A percentile compares a stretch with the other conserved stretches of the same genome.
These are phyloP conservation scores for Chlorospingus flavigularis DNA, from an alignment of 2,797 vertebrate species.

Conservation along the genomic window DNA sequence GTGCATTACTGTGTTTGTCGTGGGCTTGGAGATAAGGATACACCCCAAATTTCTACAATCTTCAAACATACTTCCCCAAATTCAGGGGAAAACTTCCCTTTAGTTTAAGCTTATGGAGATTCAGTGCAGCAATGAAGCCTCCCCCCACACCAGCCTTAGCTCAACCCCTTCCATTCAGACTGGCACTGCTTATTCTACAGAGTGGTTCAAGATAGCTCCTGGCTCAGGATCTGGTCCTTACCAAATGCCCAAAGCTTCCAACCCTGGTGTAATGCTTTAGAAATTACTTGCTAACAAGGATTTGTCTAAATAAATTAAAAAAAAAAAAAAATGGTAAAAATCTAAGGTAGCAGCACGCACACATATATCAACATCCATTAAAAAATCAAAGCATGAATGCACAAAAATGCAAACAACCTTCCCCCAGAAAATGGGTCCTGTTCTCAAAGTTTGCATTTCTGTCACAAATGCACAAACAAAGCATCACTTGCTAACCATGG, in stretches of 20 bases:
- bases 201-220: neutral
- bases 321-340: neutral
- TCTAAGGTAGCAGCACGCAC: neutral
- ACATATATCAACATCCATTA: neutral
- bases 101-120: neutral
- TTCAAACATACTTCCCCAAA: neutral
- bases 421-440: neutral
- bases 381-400: neutral
- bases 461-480: slow-evolving; percentile 1
- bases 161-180: neutral
- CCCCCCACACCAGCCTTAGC: neutral
- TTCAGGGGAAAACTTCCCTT: neutral
- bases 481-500: neutral
- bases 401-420: neutral
- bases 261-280: neutral
- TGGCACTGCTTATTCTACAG: neutral
- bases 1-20: rapidly evolving
- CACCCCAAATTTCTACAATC: neutral
- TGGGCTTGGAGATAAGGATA: rapidly evolving
- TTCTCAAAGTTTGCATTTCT: neutral
- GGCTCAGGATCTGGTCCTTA: neutral
- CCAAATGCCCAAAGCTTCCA: neutral
- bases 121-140: neutral
- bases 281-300: neutral
- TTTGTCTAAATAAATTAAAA: neutral